Percentiles rank a stretch among this genome's conserved stretches.
Conservation (phyloP, 1,140 invertebrate species). For the Ladona fulva region DNA sequence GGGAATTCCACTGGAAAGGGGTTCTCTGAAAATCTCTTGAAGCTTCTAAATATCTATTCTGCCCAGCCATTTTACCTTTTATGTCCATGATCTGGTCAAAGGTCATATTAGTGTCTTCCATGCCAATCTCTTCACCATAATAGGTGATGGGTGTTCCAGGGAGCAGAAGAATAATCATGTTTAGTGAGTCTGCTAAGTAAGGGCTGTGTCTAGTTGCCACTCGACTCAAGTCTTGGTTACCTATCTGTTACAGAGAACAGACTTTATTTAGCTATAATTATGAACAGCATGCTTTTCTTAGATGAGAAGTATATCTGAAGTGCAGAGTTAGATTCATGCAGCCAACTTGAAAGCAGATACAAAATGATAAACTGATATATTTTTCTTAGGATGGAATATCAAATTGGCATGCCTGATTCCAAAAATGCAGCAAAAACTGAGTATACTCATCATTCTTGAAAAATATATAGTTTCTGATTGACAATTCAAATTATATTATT, state of each 20-base stretch:
- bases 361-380: too few species aligned
- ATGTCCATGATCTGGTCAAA: slow-evolving; percentile 22
- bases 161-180: slow-evolving; percentile 37
- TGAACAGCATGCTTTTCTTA: background rate
- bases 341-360: too few species aligned
- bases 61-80: slow-evolving; percentile 26
- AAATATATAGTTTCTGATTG: too few species aligned
- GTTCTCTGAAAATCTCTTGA: slow-evolving; percentile 30
- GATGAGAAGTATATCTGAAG: too few species aligned
- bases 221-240: slow-evolving; percentile 32
- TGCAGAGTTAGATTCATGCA: too few species aligned
- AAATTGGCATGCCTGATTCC: too few species aligned
- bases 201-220: slow-evolving; percentile 30
- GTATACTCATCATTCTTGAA: too few species aligned
- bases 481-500: too few species aligned
- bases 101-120: slow-evolving; percentile 31
- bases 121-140: slow-evolving; percentile 47
- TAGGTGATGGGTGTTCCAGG: slow-evolving; percentile 42
- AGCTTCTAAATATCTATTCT: slow-evolving; percentile 25
- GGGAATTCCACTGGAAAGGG: slow-evolving; percentile 38
- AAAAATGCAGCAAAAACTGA: too few species aligned
- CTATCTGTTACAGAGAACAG: slow-evolving; percentile 24
- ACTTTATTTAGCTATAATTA: background rate
- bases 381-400: too few species aligned
- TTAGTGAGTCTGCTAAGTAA: slow-evolving; percentile 32